Evolutionary conservation across 2,888 invertebrate genomes (phyloP), one percentile per base, ranked within the genome.

Genomic region (Cotesia congregata): DNA sequence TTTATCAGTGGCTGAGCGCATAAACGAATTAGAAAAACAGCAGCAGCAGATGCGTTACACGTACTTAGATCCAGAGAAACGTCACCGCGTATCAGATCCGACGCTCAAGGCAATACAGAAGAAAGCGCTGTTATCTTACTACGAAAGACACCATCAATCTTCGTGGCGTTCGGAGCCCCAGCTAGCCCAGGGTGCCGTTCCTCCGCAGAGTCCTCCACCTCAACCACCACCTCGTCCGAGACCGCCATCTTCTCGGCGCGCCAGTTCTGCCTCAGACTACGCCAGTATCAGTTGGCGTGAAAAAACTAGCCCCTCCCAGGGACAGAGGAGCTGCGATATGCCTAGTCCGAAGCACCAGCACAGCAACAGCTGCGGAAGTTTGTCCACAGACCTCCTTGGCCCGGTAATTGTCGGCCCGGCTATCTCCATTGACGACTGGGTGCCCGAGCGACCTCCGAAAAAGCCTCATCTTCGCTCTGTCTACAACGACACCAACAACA

Each of bases 81-180:
- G 93, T 78, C 94, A 94, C 86, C 91, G 93, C 79, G 92, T 94
- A 50, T 93, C 94, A 40, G 93, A 93, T 86, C 91, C 94, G 6
- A 94, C 95, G 0, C 88, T 96, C 41, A 96, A 95, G 88, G 94
- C 94, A 12, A 94, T 95, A 78, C 96, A 96, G 85, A 95, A 96
- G 90, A 95, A 95, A 87, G 96, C 96, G 0, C 91, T 96, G 6
- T 90, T 95, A 77, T 94, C 94, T 1, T 96, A 95, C 85, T 95
- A 95, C 87, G 95, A 96, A 85, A 91, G 95, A 68, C 95, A 95
- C 83, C 87, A 86, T 61, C 86, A 87, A 71, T 86, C 89, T 0
- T 89, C 91, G 9, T 93, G 92, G 92, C 88, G 92, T 74, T 92
- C 93, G 0, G 93, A 93, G 82, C 93, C 93, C 0, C 81, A 81